These are phyloP conservation scores for Gobio gobio DNA, from an alignment of 2,113 vertebrate species.

Conservation along the genomic window DNA sequence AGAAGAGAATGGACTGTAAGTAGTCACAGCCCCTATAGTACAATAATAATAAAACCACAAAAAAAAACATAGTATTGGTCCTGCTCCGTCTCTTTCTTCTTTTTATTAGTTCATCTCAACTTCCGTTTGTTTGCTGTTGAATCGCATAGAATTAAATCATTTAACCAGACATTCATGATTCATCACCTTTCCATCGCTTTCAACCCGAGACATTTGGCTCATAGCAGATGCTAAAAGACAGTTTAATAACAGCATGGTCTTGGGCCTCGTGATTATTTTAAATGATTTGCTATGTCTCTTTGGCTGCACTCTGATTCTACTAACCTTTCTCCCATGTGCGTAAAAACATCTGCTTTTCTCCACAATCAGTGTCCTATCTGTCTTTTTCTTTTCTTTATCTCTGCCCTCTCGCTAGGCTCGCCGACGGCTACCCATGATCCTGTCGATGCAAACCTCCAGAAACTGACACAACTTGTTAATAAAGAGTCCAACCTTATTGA, in stretches of 20 bases:
- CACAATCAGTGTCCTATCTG: constrained; percentile 15
- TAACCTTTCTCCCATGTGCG: constrained; percentile 50
- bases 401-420: constrained; percentile 80
- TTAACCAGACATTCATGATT: constrained; percentile 22
- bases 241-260: constrained; percentile 13
- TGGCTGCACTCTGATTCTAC: constrained; percentile 45
- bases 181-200: constrained; percentile 23
- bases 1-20: constrained; percentile 70
- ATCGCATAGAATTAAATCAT: background rate
- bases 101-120: background rate
- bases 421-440: constrained; percentile 84
- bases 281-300: constrained; percentile 39
- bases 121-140: background rate
- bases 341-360: constrained; percentile 31
- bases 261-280: constrained; percentile 22
- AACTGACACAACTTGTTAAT: constrained; percentile 99
- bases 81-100: background rate
- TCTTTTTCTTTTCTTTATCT: constrained; percentile 42
- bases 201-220: constrained; percentile 10
- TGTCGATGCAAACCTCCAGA: constrained; percentile 96
- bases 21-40: background rate
- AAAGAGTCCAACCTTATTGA: constrained; percentile 99
- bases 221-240: background rate
- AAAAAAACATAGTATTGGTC: background rate
- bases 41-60: background rate